Evolutionary conservation across 2,888 invertebrate species (phyloP).

Genomic region (Macrosiphum euphorbiae): DNA sequence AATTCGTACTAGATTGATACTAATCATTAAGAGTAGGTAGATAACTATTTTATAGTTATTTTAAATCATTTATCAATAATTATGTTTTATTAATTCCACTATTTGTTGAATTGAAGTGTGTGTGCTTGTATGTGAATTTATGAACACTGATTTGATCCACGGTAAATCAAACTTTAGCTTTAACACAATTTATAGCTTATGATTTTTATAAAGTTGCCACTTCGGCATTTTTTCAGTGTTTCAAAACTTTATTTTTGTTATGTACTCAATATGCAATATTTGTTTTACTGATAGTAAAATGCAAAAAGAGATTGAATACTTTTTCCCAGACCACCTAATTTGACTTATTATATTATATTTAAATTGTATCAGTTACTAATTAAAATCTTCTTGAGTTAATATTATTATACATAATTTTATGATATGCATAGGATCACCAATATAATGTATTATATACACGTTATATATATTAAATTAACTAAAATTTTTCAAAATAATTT

Average conservation of each 20-base stretch:
- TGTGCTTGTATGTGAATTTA: background rate
- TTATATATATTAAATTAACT: background rate
- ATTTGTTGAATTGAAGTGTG: background rate
- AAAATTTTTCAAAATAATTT: constrained; percentile 6
- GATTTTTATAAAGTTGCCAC: background rate
- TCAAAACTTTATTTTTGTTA: background rate
- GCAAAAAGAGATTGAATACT: background rate
- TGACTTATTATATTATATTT: background rate
- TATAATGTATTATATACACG: background rate
- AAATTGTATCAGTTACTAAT: background rate
- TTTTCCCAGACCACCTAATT: background rate
- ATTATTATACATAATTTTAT: background rate
- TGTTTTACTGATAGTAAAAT: background rate
- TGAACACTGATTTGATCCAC: background rate
- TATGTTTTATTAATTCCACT: background rate
- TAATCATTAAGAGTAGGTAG: background rate
- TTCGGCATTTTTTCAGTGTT: background rate
- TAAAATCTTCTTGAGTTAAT: background rate
- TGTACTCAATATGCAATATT: background rate
- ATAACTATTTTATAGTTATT: background rate
- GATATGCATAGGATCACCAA: background rate
- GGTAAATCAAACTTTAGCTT: background rate
- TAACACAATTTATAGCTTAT: constrained; percentile 25
- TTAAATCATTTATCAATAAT: background rate
- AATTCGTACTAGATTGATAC: background rate